Conservation (phyloP, 92 coral and sea anemone genomes). For the Phenganax marumi region DNA sequence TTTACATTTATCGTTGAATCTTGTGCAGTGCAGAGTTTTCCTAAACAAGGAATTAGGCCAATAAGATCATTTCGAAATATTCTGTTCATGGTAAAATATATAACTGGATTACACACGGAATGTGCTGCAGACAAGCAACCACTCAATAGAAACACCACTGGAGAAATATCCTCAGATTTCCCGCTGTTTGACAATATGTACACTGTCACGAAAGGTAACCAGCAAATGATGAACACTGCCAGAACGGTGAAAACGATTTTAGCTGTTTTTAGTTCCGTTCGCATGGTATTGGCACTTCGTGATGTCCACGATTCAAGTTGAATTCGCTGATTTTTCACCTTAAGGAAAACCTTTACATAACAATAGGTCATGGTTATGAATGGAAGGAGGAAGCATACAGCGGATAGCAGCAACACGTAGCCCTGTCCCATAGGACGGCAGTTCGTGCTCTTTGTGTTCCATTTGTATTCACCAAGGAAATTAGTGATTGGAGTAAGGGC, state of each 20-base stretch:
- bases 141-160: slow-evolving; percentile 52
- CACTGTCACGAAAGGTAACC: slow-evolving; percentile 62
- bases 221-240: slow-evolving; percentile 51
- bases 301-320: slow-evolving; percentile 23
- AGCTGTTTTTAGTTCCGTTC: slow-evolving; percentile 57
- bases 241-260: slow-evolving; percentile 65
- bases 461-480: slow-evolving; percentile 77
- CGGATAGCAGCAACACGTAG: slow-evolving; percentile 67
- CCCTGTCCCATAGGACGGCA: slow-evolving; percentile 74
- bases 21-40: background rate
- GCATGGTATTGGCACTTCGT: background rate
- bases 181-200: slow-evolving; percentile 57
- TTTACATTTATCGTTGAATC: background rate
- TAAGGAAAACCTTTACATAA: slow-evolving; percentile 73
- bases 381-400: slow-evolving; percentile 76
- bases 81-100: slow-evolving; percentile 57
- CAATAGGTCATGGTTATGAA: slow-evolving; percentile 78
- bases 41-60: slow-evolving; percentile 27
- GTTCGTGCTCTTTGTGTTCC: slow-evolving; percentile 66
- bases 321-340: slow-evolving; percentile 50
- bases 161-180: slow-evolving; percentile 44
- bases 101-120: slow-evolving; percentile 59
- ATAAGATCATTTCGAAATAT: slow-evolving; percentile 48
- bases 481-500: slow-evolving; percentile 74
- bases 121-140: slow-evolving; percentile 62